phyloP scores from a whole-genome alignment of 2,113 vertebrate genomes.

The Myrmecobius fasciatus region DNA sequence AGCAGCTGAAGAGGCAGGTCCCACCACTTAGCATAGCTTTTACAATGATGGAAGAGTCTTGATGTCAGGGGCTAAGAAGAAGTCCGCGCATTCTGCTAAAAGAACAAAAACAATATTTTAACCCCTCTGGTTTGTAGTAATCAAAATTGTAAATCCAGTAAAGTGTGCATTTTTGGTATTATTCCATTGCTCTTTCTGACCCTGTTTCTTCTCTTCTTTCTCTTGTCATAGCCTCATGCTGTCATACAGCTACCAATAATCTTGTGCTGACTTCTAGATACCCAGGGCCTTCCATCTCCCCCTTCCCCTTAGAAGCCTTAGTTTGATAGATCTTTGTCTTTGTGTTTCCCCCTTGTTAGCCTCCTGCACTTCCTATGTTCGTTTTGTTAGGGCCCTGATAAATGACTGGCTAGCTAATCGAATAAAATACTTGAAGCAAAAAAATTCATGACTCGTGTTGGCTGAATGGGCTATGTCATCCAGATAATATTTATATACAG shows the following conservation, averaged over 20 bases:
- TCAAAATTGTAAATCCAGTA: background rate
- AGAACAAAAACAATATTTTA: background rate
- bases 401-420: background rate
- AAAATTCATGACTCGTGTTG: background rate
- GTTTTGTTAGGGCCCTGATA: background rate
- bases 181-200: background rate
- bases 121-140: background rate
- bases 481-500: background rate
- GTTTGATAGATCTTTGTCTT: background rate
- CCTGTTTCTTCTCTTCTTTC: background rate
- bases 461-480: background rate
- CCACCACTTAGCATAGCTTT: background rate
- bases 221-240: background rate
- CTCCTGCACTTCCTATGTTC: background rate
- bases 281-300: background rate
- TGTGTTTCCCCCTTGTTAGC: background rate
- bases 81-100: background rate
- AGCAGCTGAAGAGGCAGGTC: background rate
- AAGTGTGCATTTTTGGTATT: background rate
- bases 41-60: background rate
- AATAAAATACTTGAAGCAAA: background rate
- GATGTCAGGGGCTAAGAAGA: background rate
- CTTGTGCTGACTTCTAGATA: background rate
- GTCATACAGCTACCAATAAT: background rate
- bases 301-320: background rate